phyloP scores from a whole-genome alignment of 2,797 vertebrate genomes.

The Premnoplex brunnescens region DNA sequence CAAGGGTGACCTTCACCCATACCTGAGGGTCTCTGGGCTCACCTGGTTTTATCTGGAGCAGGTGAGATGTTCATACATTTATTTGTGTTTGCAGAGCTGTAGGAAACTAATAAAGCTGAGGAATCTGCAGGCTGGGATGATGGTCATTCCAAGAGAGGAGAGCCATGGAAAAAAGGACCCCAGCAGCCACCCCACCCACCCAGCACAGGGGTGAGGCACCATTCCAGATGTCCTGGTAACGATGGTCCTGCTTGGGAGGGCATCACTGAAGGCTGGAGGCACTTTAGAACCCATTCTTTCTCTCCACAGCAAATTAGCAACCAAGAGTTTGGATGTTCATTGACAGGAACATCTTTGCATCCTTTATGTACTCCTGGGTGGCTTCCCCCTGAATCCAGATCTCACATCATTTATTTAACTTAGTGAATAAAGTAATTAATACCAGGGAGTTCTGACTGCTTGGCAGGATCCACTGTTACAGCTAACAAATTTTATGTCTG shows the following conservation, averaged over 20 bases:
- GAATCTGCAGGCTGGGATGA: neutral
- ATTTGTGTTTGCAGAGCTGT: neutral
- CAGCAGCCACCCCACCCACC: neutral
- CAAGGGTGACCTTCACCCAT: neutral
- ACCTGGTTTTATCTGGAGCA: neutral
- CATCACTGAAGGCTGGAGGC: neutral
- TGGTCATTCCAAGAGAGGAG: neutral
- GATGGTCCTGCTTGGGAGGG: neutral
- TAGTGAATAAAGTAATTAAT: slow-evolving; percentile 79
- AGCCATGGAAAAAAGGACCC: neutral
- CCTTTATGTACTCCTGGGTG: slow-evolving; percentile 48
- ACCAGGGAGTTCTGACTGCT: slow-evolving; percentile 66
- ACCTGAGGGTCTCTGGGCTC: neutral
- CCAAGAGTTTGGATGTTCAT: slow-evolving; percentile 29
- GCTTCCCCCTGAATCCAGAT: slow-evolving; percentile 70
- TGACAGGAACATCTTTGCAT: slow-evolving; percentile 8
- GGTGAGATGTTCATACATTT: fast-evolving
- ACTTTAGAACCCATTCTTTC: neutral
- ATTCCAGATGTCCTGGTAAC: neutral
- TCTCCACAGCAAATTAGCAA: slow-evolving; percentile 22
- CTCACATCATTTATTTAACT: slow-evolving; percentile 78
- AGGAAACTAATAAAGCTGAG: fast-evolving
- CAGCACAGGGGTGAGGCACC: neutral
- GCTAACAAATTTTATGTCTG: slow-evolving; percentile 76
- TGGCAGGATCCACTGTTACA: slow-evolving; percentile 72